Base-by-base conservation (phyloP, 2,113 vertebrate species). In the Dascyllus trimaculatus region DNA sequence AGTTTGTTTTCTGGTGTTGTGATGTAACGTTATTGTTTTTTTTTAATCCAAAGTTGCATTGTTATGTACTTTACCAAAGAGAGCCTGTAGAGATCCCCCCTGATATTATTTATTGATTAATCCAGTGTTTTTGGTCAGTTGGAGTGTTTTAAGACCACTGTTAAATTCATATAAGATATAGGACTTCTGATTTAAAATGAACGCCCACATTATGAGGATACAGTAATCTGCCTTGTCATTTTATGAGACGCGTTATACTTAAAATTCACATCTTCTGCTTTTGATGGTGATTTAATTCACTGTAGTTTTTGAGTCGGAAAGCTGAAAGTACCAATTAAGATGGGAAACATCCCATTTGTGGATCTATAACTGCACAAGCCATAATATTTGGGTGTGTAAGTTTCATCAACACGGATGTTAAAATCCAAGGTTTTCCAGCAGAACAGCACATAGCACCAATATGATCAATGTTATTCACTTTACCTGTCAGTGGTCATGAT, bases 11-110 rank as follows among this genome's bases (percentile, higher is more conserved):
- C 17, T 0, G 15, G 40, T 76, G 18, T 17, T 5, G 52, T 22
- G 14, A 51, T 76, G 18, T 48, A 49, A 63, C n/a, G 32, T 43
- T 40, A 13, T 35, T 2, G 21, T 29, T 63, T 48, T 38, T 69
- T 29, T 38, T 35, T 14, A 35, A 10, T 35, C 6, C 6, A 35
- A 35, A 75, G 26, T 52, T 66, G 46, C 63, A n/a, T 48, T 78
- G 3, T 52, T 32, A 54, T 59, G 0, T 25, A 10, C 22, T 51
- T 65, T 19, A 61, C 4, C 9, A 29, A 24, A 45, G 4, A 46
- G 5, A 26, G 18, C 18, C 18, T 1, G 6, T 29, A 40, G 13
- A 40, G 14, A 15, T n/a, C 51, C 1, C 1, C 5, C 4, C 14
- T 14, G 11, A 45, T 32, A 24, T 29, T 18, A 8, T 26, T 18